Evolutionary conservation across 2,888 invertebrate species (phyloP).

Genomic region (Epirrhoe alternata): DNA sequence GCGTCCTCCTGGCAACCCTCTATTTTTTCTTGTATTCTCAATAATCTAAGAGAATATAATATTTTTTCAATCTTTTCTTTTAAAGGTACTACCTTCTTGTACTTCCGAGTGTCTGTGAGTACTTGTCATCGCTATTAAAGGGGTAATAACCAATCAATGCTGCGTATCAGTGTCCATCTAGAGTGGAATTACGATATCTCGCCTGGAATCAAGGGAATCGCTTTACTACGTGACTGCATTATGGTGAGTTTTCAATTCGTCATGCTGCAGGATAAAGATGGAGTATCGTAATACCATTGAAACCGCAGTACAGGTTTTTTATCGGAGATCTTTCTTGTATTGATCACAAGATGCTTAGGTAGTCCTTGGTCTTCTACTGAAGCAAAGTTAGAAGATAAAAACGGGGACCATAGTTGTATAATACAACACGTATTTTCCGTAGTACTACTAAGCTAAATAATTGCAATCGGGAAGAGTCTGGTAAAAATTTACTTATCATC

Average conservation of each 20-base stretch:
- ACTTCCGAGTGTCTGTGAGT: not conserved
- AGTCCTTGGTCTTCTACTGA: too few relatives aligned
- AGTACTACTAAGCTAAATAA: too few relatives aligned
- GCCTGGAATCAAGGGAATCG: slow-evolving; percentile 49
- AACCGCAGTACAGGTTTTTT: slow-evolving; percentile 16
- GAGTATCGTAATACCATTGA: slow-evolving; percentile 37
- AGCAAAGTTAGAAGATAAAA: too few relatives aligned
- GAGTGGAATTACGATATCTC: slow-evolving; percentile 36
- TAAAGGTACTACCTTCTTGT: too few relatives aligned
- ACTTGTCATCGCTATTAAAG: not conserved
- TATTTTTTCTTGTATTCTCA: too few relatives aligned
- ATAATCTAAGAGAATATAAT: too few relatives aligned
- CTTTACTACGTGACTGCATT: slow-evolving; percentile 63
- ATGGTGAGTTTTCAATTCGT: slow-evolving; percentile 66
- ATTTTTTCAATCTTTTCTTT: too few relatives aligned
- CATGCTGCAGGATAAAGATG: slow-evolving; percentile 54
- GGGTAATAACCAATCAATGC: slow-evolving; percentile 18
- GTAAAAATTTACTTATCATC: too few relatives aligned
- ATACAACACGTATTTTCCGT: too few relatives aligned
- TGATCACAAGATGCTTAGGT: not conserved
- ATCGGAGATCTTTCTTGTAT: not conserved
- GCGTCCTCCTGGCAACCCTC: too few relatives aligned
- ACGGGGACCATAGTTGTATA: too few relatives aligned
- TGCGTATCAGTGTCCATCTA: slow-evolving; percentile 8
- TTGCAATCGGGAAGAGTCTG: too few relatives aligned